Conservation (phyloP, 2,888 invertebrate species). For the Drosophila lacicola region DNA sequence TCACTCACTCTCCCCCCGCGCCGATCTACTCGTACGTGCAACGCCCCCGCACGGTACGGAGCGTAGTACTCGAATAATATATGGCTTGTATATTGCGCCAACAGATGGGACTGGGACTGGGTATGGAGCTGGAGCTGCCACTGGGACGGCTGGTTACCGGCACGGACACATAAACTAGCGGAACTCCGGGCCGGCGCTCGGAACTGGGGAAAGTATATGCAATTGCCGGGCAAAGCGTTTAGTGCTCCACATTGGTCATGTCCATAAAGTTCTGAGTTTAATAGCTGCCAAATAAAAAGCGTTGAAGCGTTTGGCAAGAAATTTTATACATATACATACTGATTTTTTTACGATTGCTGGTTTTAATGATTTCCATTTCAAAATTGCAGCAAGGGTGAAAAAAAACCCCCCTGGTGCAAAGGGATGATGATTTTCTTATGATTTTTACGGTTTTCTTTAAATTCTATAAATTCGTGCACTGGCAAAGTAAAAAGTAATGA, state of each 20-base stretch:
- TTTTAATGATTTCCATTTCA: slow-evolving; percentile 23
- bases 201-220: slow-evolving; percentile 51
- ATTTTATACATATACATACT: slow-evolving; percentile 2
- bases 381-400: slow-evolving; percentile 1
- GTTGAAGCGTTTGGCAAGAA: slow-evolving; percentile 36
- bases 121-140: slow-evolving; percentile 1
- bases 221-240: slow-evolving; percentile 62
- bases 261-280: slow-evolving; percentile 64
- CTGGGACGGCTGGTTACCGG: slow-evolving; percentile 28
- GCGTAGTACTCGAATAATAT: slow-evolving; percentile 57
- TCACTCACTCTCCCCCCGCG: neutral
- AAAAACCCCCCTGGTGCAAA: neutral
- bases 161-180: slow-evolving; percentile 51
- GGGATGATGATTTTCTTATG: neutral
- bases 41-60: slow-evolving; percentile 22
- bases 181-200: slow-evolving; percentile 42
- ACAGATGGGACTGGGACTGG: slow-evolving; percentile 50
- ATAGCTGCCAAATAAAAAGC: slow-evolving; percentile 55
- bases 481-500: neutral
- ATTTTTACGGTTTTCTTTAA: neutral
- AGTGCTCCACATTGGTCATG: slow-evolving; percentile 57
- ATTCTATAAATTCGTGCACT: neutral
- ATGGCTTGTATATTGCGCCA: slow-evolving; percentile 58
- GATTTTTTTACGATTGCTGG: slow-evolving; percentile 10
- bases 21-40: slow-evolving; percentile 31